Percentiles rank a stretch among this genome's conserved stretches.
Conservation (phyloP, 2,888 invertebrate genomes). For the Pristionchus arcanus region DNA sequence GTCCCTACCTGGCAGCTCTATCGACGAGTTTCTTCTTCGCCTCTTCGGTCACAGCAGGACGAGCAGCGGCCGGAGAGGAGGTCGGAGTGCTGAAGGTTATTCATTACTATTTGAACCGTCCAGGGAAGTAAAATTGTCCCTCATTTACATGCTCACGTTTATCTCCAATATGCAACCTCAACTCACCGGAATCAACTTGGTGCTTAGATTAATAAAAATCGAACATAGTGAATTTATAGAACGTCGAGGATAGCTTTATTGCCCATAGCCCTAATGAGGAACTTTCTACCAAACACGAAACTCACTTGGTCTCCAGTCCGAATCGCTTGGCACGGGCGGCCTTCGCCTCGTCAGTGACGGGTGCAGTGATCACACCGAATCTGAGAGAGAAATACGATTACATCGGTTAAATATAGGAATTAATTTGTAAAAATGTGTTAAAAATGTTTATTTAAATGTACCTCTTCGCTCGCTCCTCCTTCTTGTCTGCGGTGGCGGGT, state of each 20-base stretch:
- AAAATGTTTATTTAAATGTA: not conserved
- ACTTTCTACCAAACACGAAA: not conserved
- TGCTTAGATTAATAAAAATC: too few species aligned
- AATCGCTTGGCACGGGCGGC: constrained; percentile 56
- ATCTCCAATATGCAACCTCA: not conserved
- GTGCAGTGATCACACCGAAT: constrained; percentile 54
- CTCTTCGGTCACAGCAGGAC: constrained; percentile 34
- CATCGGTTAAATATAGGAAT: not conserved
- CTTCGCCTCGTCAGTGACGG: constrained; percentile 56
- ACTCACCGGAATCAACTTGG: not conserved
- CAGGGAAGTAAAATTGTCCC: too few species aligned
- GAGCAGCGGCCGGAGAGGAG: constrained; percentile 13
- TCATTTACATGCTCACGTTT: not conserved
- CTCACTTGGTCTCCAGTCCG: constrained; percentile 45
- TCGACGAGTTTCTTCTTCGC: constrained; percentile 45
- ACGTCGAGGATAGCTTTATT: too few species aligned
- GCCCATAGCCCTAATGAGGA: too few species aligned
- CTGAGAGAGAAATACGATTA: constrained; percentile 6
- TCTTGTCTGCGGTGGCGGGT: not conserved
- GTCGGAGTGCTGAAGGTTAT: not conserved
- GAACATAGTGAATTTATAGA: too few species aligned
- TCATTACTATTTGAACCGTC: not conserved
- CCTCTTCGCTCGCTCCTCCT: constrained; percentile 43
- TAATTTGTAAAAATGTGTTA: not conserved
- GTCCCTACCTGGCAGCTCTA: constrained; percentile 57